Conservation (phyloP, 2,888 invertebrate species). For the Mesodorylaimus sp. region DNA sequence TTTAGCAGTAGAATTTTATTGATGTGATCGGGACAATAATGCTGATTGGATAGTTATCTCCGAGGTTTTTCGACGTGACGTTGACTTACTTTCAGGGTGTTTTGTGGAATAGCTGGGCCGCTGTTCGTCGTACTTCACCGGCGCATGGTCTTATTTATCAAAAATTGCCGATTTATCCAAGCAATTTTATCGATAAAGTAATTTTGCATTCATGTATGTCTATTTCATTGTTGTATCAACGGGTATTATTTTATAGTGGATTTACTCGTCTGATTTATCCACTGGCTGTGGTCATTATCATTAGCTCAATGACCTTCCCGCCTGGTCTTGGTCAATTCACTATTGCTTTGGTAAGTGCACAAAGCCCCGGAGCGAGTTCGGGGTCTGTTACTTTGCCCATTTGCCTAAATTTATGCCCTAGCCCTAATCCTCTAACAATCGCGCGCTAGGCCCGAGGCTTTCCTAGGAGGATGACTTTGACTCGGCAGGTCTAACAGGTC, state of each 20-base stretch:
- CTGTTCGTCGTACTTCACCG: conserved; percentile 79
- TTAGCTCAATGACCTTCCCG: conserved; percentile 72
- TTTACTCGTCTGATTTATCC: conserved; percentile 96
- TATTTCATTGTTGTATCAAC: too few relatives aligned
- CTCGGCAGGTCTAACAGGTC: too few relatives aligned
- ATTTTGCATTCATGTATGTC: conserved; percentile 14
- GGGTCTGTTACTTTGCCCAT: too few relatives aligned
- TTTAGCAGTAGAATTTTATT: too few relatives aligned
- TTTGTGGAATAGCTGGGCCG: conserved; percentile 68
- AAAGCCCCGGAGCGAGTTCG: too few relatives aligned
- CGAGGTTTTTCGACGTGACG: conserved; percentile 71
- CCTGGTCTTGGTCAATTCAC: conserved; percentile 73
- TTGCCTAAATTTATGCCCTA: too few relatives aligned
- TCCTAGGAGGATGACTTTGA: too few relatives aligned
- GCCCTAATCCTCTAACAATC: too few relatives aligned
- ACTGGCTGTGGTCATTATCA: conserved; percentile 62
- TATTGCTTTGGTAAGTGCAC: conserved; percentile 36
- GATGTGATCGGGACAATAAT: too few relatives aligned
- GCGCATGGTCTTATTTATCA: conserved; percentile 75
- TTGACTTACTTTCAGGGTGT: conserved; percentile 67
- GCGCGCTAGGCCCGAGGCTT: too few relatives aligned
- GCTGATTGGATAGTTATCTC: conserved; percentile 81
- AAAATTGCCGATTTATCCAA: conserved; percentile 26
- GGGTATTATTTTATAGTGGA: too few relatives aligned
- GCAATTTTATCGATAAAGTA: not conserved